Base-by-base conservation (phyloP, 2,113 vertebrate genomes). In the Percopsis transmontana region DNA sequence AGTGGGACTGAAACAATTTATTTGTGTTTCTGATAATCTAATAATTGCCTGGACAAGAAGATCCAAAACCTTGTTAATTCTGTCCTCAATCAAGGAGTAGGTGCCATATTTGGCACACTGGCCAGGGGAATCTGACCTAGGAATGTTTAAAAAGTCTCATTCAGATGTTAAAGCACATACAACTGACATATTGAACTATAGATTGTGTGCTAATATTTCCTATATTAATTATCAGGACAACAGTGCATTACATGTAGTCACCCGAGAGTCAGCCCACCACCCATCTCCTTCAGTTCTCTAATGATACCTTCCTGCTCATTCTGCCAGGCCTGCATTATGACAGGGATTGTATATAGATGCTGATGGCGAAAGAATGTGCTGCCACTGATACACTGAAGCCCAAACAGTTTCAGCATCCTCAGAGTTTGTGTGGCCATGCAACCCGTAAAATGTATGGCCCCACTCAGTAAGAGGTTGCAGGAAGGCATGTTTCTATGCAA, bases 281-380 rank as follows among this genome's bases (percentile, higher is more conserved):
- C 60, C 44, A 51, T 62, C 38, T 27, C 45, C 24, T 50, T 51
- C n/a, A 62, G 47, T 9, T 62, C 59, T 21, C 15, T 48, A 4
- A 62, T 13, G 33, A 13, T 62, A 11, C 48, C 8, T 19, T 33
- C 50, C 50, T 64, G 62, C n/a, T 64, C 33, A 3, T 39, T 54
- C 62, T 54, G n/a, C 47, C 62, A 64, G 62, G 23, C 45, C 45
- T 62, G 23, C n/a, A 62, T 62, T 44, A 62, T 38, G 20, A 21
- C 23, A 11, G 65, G 66, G 57, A 60, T 60, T 9, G 66, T 68
- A 44, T 68, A 59, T 6, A 7, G 14, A 44, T 27, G 27, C 47
- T 68, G 55, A 59, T 68, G 56, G 13, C 66, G 23, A 47, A 59
- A 68, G 56, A n/a, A 68, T 6, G 55, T 68, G 56, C 33, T 42